Evolutionary conservation across 2,113 vertebrate species (phyloP).

Genomic region (Hyaena hyaena): DNA sequence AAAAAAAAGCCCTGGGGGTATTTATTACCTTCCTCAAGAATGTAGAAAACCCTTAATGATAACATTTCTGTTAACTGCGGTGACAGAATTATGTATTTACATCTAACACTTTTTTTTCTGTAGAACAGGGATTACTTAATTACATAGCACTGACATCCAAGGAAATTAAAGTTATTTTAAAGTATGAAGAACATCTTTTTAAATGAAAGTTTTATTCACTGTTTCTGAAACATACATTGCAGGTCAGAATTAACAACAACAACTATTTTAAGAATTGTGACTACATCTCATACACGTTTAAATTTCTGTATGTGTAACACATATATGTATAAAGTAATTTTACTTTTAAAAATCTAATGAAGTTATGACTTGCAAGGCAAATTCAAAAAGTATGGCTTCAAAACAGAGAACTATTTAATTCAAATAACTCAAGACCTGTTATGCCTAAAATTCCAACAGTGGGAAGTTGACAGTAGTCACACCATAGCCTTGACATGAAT

Average conservation of each 20-base stretch:
- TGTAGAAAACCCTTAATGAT: conserved; percentile 61
- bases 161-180: conserved; percentile 75
- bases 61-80: conserved; percentile 58
- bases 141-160: conserved; percentile 55
- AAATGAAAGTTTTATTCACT: conserved; percentile 53
- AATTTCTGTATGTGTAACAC: neutral
- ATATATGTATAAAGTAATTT: neutral
- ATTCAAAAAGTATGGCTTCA: neutral
- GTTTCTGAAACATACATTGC: conserved; percentile 29
- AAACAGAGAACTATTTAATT: conserved; percentile 47
- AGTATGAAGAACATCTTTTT: conserved; percentile 64
- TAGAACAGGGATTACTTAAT: conserved; percentile 66
- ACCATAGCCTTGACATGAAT: neutral
- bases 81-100: conserved; percentile 51
- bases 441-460: conserved; percentile 38
- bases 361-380: neutral
- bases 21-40: conserved; percentile 49
- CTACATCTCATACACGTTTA: conserved; percentile 19
- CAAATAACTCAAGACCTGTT: conserved; percentile 33
- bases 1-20: conserved; percentile 43
- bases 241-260: neutral
- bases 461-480: conserved; percentile 51
- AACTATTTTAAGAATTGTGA: conserved; percentile 13
- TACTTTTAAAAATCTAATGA: conserved; percentile 35
- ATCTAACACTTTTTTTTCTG: conserved; percentile 43